Evolutionary conservation across 1,140 invertebrate genomes (phyloP), one percentile per base, ranked within the genome.

Genomic region (Lordiphosa collinella): DNA sequence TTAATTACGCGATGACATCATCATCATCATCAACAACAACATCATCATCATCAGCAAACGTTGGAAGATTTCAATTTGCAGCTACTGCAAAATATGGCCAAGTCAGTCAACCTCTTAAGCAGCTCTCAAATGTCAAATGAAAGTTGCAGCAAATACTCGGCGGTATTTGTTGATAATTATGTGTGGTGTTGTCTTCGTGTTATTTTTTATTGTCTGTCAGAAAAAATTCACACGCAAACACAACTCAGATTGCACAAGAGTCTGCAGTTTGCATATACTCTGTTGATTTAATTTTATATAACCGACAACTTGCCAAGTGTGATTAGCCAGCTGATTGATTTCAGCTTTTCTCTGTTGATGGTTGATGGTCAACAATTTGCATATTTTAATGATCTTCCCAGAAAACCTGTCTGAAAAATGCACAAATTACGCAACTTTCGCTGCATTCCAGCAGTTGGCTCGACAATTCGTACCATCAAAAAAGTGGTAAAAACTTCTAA

Each of bases 301-400:
- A 51, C 10, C 36, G 36, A 47, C 36, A 34, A 47, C 47, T 53
- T 8, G 29, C 59, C 47, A 7, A 40, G 13, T 37, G 68, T 73
- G 59, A 80, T 79, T 80, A 80, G 64, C 64, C 32, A 40, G 22
- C 22, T 74, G 75, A 79, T 80, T 79, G 75, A 79, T 80, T 79
- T 80, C 59, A 44, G 48, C 52, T 25, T 25, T 25, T 25, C 7
- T 25, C 22, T 25, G 1, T 25, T 25, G 18, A 18, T 3, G 2
- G 16, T 3, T 35, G 16, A 18, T 25, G 22, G 22, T 25, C 22
- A 6, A 25, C 2, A 25, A 25, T 25, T 25, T 25, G 22, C 22
- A 25, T 25, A 25, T 25, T 25, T 25, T 25, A 25, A 25, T 25
- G 5, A 25, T 25, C 22, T 25, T 25, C 22, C 6, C 22, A 7